Percentiles rank a stretch among this genome's conserved stretches.
phyloP scores from a whole-genome alignment of 53 echinoderm and acorn worm genomes.

The Apostichopus leukothele region DNA sequence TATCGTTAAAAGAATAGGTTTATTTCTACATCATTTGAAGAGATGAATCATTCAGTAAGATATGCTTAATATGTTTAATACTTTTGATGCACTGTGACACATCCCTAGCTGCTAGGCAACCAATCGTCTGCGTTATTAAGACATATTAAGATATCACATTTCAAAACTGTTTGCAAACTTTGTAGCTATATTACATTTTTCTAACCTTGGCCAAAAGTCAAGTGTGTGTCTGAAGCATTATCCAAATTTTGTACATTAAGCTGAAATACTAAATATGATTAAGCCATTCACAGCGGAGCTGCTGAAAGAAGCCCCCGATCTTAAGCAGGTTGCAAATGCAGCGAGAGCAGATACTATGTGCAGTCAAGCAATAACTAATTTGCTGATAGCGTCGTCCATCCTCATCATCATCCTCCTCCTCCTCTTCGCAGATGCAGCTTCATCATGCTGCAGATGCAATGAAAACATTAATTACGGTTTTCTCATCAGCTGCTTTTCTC shows the following conservation, averaged over 20 bases:
- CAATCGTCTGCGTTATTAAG: too few species aligned
- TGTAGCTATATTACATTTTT: too few species aligned
- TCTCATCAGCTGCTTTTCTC: conserved; percentile 16
- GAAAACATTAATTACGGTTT: conserved; percentile 35
- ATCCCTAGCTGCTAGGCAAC: too few species aligned
- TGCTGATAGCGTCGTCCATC: conserved; percentile 13
- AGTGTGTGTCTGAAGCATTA: neutral
- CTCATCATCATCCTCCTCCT: too few species aligned
- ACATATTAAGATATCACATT: too few species aligned
- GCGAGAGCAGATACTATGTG: neutral
- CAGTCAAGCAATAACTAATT: conserved; percentile 34
- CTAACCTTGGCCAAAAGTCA: too few species aligned
- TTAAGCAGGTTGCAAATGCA: neutral
- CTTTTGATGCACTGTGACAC: too few species aligned
- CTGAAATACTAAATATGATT: neutral
- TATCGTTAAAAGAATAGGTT: too few species aligned
- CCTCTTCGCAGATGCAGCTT: neutral
- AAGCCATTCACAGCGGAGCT: neutral
- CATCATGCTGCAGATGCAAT: conserved; percentile 12
- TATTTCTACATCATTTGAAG: too few species aligned
- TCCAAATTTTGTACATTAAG: neutral
- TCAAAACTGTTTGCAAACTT: too few species aligned
- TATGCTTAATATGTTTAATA: too few species aligned
- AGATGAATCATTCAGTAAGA: too few species aligned
- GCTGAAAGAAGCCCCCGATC: neutral